Base-by-base conservation (phyloP, 2,888 invertebrate genomes). In the Drosophila bunnanda region DNA sequence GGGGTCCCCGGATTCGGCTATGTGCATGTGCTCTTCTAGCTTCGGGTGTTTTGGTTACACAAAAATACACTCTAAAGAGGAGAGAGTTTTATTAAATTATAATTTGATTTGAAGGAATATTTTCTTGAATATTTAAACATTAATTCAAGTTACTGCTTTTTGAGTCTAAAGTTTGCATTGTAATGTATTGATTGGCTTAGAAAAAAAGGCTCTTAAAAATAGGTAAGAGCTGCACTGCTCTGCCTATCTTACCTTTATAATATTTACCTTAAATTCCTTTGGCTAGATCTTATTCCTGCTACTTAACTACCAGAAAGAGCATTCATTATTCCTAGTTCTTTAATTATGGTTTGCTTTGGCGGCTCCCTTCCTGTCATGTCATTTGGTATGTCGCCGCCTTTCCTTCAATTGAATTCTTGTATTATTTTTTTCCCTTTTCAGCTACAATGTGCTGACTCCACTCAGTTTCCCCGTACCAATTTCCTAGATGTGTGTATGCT, bases 311-410 rank as follows among this genome's bases (percentile, higher is more conserved):
- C 4, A 5, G 22, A 20, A 20, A 70, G 70, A 10, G 50, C 41
- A 70, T 72, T 8, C 20, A 15, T 22, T 20, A 22, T 12, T 17
- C 22, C n/a, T 43, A 2, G 13, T 44, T 17, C 20, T 34, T 13
- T 2, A 36, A 13, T 43, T 28, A 8, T 20, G 15, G 12, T 22
- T 32, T 20, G 15, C 6, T 22, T 32, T 10, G 15, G 22, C 10
- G 39, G 25, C 39, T 20, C 57, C 72, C 55, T 80, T 80, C 71
- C 79, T 77, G 69, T 78, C 87, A 67, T 86, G 75, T 88, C 88
- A 81, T 77, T 83, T 55, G 54, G 74, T 84, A 72, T 87, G 79
- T 81, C 80, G 83, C 88, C 80, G 83, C 88, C 88, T 77, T 80
- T 78, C 87, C 77, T 82, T 86, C 83, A 85, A 85, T 85, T 88